These are phyloP conservation scores for Anguilla marmorata DNA, from an alignment of 2,797 vertebrate species.

Conservation along the genomic window DNA sequence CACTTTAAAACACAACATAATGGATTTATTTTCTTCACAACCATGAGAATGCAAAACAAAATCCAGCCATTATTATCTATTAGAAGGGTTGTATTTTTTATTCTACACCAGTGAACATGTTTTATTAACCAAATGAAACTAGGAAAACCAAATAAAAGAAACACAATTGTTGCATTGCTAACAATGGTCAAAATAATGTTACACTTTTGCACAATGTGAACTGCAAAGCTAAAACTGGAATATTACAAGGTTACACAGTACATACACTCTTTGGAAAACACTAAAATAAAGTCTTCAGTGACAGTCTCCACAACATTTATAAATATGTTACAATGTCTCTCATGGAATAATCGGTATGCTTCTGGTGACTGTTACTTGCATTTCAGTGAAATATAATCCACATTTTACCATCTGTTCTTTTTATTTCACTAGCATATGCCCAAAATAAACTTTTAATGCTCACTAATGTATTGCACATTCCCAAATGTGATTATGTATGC, in stretches of 20 bases:
- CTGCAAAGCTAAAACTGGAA: constrained; percentile 10
- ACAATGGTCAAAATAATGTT: not conserved
- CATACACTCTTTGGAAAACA: constrained; percentile 54
- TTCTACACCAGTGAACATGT: not conserved
- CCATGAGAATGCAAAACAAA: not conserved
- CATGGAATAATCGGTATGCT: constrained; percentile 51
- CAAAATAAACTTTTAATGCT: not conserved
- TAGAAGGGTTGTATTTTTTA: not conserved
- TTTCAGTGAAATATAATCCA: constrained; percentile 57
- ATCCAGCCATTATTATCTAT: not conserved
- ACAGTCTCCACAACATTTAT: constrained; percentile 34
- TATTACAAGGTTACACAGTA: constrained; percentile 33
- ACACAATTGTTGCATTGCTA: not conserved
- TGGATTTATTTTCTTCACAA: not conserved
- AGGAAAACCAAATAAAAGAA: not conserved
- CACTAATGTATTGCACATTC: constrained; percentile 15
- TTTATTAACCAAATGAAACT: constrained; percentile 14
- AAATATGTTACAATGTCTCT: constrained; percentile 64
- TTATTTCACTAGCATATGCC: constrained; percentile 52
- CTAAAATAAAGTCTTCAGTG: constrained; percentile 31
- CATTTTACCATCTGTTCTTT: constrained; percentile 42
- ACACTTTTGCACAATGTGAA: not conserved
- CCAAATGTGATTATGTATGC: not conserved
- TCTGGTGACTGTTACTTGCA: constrained; percentile 42
- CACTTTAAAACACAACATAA: not conserved